Conservation (phyloP, 2,888 invertebrate genomes). For the Leucophenga montana region DNA sequence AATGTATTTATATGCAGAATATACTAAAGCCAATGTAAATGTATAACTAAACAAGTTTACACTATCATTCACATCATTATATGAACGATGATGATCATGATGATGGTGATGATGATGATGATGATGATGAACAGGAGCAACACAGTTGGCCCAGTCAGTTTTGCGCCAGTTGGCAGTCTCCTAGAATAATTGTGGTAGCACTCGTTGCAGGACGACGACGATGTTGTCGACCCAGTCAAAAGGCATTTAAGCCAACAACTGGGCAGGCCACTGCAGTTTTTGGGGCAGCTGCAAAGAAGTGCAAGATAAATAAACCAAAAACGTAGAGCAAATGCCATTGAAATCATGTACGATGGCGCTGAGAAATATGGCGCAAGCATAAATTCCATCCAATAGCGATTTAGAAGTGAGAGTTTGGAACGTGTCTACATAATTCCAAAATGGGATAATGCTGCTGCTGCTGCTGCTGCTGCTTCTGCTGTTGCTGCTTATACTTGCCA, state of each 20-base stretch:
- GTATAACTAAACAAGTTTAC: constrained; percentile 5
- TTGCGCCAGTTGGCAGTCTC: constrained; percentile 15
- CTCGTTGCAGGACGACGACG: constrained; percentile 55
- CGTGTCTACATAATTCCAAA: constrained; percentile 53
- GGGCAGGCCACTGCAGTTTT: constrained; percentile 22
- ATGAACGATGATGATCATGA: too few relatives aligned
- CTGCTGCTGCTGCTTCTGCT: constrained; percentile 4
- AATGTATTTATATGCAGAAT: constrained; percentile 2
- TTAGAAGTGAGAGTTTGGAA: not conserved
- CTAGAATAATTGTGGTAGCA: constrained; percentile 12
- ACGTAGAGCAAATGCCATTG: constrained; percentile 2
- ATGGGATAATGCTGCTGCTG: constrained; percentile 47
- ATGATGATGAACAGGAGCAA: not conserved
- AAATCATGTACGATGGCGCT: not conserved
- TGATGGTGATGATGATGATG: too few relatives aligned
- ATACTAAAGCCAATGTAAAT: constrained; percentile 10
- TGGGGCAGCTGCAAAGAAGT: constrained; percentile 27
- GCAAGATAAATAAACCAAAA: constrained; percentile 60
- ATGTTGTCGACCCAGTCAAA: constrained; percentile 66
- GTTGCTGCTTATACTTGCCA: constrained; percentile 1
- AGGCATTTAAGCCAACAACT: constrained; percentile 46
- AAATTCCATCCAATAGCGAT: constrained; percentile 3
- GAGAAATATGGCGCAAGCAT: not conserved
- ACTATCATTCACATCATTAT: constrained; percentile 3
- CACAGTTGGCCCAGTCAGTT: not conserved